Evolutionary conservation across 2,888 invertebrate species (phyloP).

Genomic region (Nudaria mundana): DNA sequence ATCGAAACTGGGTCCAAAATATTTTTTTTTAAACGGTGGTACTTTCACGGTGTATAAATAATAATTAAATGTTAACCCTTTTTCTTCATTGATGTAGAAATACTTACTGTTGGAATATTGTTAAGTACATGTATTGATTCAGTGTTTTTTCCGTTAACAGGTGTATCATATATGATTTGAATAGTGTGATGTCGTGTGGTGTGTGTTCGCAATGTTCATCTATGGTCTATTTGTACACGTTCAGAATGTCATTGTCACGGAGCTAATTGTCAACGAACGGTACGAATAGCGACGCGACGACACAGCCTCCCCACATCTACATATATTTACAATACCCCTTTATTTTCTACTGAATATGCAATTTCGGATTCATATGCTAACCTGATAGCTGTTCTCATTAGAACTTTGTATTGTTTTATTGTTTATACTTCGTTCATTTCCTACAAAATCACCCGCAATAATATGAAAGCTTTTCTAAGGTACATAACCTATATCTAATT

Average conservation of each 20-base stretch:
- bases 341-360: conserved; percentile 40
- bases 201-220: conserved; percentile 28
- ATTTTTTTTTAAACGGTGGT: too few relatives aligned
- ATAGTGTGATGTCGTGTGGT: conserved; percentile 16
- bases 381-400: conserved; percentile 36
- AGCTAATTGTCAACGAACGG: conserved; percentile 63
- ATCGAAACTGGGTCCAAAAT: too few relatives aligned
- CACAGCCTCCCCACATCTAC: conserved; percentile 31
- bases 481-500: too few relatives aligned
- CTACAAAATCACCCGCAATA: too few relatives aligned
- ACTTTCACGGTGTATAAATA: too few relatives aligned
- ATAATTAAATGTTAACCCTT: too few relatives aligned
- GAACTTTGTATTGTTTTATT: conserved; percentile 35
- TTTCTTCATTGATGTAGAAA: too few relatives aligned
- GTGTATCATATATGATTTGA: conserved; percentile 16
- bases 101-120: too few relatives aligned
- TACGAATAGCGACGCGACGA: conserved; percentile 29
- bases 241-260: conserved; percentile 76
- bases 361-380: conserved; percentile 35
- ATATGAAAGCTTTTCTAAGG: too few relatives aligned
- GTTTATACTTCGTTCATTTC: too few relatives aligned
- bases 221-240: conserved; percentile 69
- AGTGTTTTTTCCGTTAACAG: too few relatives aligned
- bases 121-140: too few relatives aligned
- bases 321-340: conserved; percentile 41